Conservation (phyloP, 2,888 invertebrate species). For the Volucella bombylans region DNA sequence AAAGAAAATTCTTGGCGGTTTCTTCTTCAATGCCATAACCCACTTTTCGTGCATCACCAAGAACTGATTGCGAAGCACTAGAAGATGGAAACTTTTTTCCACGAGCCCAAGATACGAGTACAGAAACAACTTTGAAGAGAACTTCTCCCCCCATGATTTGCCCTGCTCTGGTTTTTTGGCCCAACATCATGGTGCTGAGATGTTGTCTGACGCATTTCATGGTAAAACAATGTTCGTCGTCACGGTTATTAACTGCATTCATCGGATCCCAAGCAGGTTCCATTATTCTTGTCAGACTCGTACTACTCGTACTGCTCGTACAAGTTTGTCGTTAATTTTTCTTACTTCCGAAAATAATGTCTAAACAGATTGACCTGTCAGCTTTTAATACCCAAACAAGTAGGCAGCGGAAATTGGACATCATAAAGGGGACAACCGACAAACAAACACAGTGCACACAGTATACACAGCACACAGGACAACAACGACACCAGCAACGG, state of each 20-base stretch:
- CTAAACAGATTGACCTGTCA: constrained; percentile 72
- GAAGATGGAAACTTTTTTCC: too few relatives aligned
- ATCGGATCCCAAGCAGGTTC: not conserved
- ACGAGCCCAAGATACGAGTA: too few relatives aligned
- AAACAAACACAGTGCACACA: too few relatives aligned
- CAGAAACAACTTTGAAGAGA: constrained; percentile 36
- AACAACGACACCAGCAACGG: constrained; percentile 5
- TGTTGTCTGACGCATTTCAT: constrained; percentile 29
- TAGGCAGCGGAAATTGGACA: constrained; percentile 64
- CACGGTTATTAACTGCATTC: constrained; percentile 63
- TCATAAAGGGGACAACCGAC: constrained; percentile 16
- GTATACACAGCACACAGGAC: constrained; percentile 5
- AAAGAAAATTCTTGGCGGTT: constrained; percentile 1
- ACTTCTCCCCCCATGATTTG: constrained; percentile 28
- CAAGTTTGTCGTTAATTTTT: constrained; percentile 63
- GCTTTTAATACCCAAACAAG: constrained; percentile 52
- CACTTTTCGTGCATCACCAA: not conserved
- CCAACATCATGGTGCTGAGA: not conserved
- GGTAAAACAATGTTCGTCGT: constrained; percentile 50
- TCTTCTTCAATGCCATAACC: not conserved
- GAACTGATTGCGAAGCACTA: too few relatives aligned
- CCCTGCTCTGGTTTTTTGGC: not conserved
- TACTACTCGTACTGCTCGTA: constrained; percentile 16
- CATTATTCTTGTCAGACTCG: constrained; percentile 1
- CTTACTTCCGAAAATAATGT: constrained; percentile 52